A percentile compares a stretch with the other conserved stretches of the same genome.
phyloP scores from a whole-genome alignment of 1,140 invertebrate genomes.

The Neocloeon triangulifer region DNA sequence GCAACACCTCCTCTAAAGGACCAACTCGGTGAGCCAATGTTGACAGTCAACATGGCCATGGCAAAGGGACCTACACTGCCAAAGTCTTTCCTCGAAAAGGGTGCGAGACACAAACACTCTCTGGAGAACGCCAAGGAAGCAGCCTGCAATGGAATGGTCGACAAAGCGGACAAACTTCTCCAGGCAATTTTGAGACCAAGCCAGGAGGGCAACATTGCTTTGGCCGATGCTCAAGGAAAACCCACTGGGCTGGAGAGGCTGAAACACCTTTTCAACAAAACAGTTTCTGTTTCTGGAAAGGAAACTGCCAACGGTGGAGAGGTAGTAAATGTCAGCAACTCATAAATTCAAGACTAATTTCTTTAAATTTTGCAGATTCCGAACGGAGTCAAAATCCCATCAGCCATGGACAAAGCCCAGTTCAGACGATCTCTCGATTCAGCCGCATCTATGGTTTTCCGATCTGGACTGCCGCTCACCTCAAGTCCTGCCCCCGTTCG shows the following conservation, averaged over 20 bases:
- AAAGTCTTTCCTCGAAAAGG: too few relatives aligned
- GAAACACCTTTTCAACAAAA: conserved; percentile 17
- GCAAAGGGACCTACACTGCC: neutral
- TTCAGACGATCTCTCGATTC: conserved; percentile 55
- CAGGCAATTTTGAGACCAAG: conserved; percentile 24
- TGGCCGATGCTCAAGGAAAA: conserved; percentile 12
- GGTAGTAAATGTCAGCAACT: too few relatives aligned
- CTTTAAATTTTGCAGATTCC: neutral
- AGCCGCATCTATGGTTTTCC: conserved; percentile 64
- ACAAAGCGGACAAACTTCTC: conserved; percentile 26
- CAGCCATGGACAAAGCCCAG: conserved; percentile 40
- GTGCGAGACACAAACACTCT: too few relatives aligned
- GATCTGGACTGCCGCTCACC: conserved; percentile 61
- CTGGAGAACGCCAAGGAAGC: conserved; percentile 1
- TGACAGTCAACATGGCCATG: neutral
- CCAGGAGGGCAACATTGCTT: conserved; percentile 11
- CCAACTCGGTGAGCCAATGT: too few relatives aligned
- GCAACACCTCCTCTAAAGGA: too few relatives aligned
- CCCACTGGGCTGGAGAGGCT: conserved; percentile 13
- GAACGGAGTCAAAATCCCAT: conserved; percentile 23
- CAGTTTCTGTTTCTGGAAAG: too few relatives aligned
- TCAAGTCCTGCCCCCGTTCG: conserved; percentile 66
- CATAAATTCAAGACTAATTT: too few relatives aligned
- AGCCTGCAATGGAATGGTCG: too few relatives aligned
- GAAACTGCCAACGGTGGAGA: too few relatives aligned